Evolutionary conservation across 2,888 invertebrate genomes (phyloP), one percentile per base, ranked within the genome.

Genomic region (Scaptodrosophila latifasciaeformis): DNA sequence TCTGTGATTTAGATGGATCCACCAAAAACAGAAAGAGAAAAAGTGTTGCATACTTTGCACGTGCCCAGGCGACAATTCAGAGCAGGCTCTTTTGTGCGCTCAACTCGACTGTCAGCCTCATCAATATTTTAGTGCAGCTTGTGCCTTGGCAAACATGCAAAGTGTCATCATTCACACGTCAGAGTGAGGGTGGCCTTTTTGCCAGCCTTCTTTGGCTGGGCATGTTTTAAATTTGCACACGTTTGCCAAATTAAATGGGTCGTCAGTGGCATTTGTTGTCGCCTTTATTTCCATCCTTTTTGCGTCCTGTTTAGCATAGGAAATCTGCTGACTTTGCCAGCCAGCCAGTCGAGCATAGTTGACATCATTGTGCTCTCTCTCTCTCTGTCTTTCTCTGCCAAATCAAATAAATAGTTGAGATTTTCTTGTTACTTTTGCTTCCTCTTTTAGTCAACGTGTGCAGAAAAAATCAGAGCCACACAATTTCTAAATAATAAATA

Each of bases 111-210:
- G 17, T 19, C 27, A 70, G 58, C 71, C 75, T 76, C 75, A 76
- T 76, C 75, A 76, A 76, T 78, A 76, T 76, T 78, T n/a, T 76
- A 78, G 78, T 45, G 45, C 51, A 51, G 45, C 17, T 45, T 71
- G 64, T 69, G 71, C 75, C 75, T 78, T 67, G 75, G 71, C 78
- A 78, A 76, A 78, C 78, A 76, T 75, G 78, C 78, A 78, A 76
- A 80, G 81, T 81, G 79, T 75, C 81, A 81, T 81, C 80, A 77
- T 79, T 81, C 75, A 77, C 81, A 81, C 77, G 71, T 79, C 75
- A 24, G 24, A 24, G 5, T 46, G 71, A 3, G 4, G 24, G 24
- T 7, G 3, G 24, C 24, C 24, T 24, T 24, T 24, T 7, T 24
- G 24, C 59, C 59, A 52, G 57, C 51, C 39, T 35, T 43, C n/a